Percentiles rank a stretch among this genome's conserved stretches.
Conservation (phyloP, 2,797 vertebrate genomes). For the Sphenopsis melanotis region DNA sequence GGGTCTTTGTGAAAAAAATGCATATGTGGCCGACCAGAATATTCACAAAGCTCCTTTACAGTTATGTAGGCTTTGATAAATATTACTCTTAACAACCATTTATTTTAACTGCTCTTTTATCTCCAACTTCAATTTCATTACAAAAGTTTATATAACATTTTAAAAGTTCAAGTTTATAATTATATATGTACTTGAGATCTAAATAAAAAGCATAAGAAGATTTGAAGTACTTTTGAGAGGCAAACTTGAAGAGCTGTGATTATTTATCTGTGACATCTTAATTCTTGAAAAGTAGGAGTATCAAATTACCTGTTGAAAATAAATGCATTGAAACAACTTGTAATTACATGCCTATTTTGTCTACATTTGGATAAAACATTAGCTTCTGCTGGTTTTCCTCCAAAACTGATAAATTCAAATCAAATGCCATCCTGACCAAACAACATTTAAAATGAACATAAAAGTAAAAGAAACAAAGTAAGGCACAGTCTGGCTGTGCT, state of each 20-base stretch:
- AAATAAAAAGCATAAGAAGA: slow-evolving; percentile 21
- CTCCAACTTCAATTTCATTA: neutral
- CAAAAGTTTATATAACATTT: neutral
- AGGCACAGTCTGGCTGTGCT: neutral
- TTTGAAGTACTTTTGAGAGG: slow-evolving; percentile 57
- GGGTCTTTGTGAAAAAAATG: neutral
- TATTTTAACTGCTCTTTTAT: slow-evolving; percentile 3
- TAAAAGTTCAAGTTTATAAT: slow-evolving; percentile 31
- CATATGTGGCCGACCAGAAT: neutral
- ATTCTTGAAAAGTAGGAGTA: slow-evolving; percentile 62
- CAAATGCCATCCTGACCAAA: slow-evolving; percentile 18
- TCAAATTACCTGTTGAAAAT: slow-evolving; percentile 68
- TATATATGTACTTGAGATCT: slow-evolving; percentile 15
- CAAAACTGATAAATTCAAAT: slow-evolving; percentile 47
- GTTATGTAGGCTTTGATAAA: neutral
- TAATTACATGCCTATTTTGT: slow-evolving; percentile 67
- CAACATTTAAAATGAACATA: neutral
- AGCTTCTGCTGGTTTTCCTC: slow-evolving; percentile 55
- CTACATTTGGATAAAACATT: slow-evolving; percentile 51
- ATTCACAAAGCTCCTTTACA: neutral
- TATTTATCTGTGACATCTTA: slow-evolving; percentile 69
- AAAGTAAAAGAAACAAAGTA: slow-evolving; percentile 19
- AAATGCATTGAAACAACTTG: slow-evolving; percentile 66
- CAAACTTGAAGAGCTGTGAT: slow-evolving; percentile 57
- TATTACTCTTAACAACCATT: neutral